Base-by-base conservation (phyloP, 2,113 vertebrate genomes). In the Cyprinodon tularosa region DNA sequence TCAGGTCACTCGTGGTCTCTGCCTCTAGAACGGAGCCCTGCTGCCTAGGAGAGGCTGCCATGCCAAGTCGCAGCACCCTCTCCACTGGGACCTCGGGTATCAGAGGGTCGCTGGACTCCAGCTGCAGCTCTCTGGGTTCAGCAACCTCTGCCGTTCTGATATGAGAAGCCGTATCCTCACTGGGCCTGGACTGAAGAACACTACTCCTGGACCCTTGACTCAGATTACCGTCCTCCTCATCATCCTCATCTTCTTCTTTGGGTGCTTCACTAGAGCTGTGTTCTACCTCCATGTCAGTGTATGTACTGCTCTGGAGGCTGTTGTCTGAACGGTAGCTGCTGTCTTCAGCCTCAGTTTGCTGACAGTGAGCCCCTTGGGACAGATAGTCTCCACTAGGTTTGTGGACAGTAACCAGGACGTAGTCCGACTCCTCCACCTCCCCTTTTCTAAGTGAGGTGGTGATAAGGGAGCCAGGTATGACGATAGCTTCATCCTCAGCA, bases 361-460 rank as follows among this genome's bases (percentile, higher is more conserved):
- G 79, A 20, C 82, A 15, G 5, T 86, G 93, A 36, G 91, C 74
- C 5, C 94, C 94, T 0, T 91, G 95, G 0, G 94, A 91, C 0
- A 96, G 87, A 87, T 97, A 93, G 87, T 93, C 96, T 44, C 94
- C 95, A 75, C 94, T 95, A 90, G 97, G 98, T 76, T 96, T 98
- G 83, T 99, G 98, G 93, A 99, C 88, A 0, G 98, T 99, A 53
- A 99, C 95, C 53, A 99, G 93, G 15, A 99, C 98, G 10, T 99
- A 99, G 72, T 99, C 98, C 0, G 98, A 98, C 80, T 98, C 97
- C 78, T 99, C 98, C 40, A 99, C 96, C 91, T 99, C 98, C 7
- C 98, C 98, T 78, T 96, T 97, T 79, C 97, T 95, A 78, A 99
- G 93, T 0, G 96, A 97, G 40, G 98, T 99, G 29, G 98, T 99